These are phyloP conservation scores for Enteromius trimaculatus DNA, from an alignment of 2,797 vertebrate species.

Conservation along the genomic window DNA sequence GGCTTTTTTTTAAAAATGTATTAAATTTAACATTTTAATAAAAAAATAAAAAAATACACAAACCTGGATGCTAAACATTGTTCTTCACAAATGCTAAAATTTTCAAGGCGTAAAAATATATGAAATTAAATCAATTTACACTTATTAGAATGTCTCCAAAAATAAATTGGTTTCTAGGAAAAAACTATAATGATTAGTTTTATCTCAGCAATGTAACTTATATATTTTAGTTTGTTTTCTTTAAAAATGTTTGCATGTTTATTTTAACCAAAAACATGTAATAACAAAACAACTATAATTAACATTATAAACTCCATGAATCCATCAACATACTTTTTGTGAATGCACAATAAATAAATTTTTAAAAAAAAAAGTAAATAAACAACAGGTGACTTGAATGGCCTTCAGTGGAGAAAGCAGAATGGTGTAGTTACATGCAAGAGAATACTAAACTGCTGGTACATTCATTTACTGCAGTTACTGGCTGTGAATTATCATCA, in stretches of 20 bases:
- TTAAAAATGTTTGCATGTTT: neutral
- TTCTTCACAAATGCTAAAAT: neutral
- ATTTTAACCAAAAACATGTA: neutral
- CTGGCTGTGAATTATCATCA: neutral
- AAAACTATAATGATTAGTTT: neutral
- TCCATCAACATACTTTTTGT: neutral
- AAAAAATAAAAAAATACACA: too few relatives aligned
- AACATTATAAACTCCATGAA: neutral
- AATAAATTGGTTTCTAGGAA: neutral
- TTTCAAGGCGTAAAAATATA: neutral
- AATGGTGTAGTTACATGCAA: neutral
- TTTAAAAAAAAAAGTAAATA: neutral
- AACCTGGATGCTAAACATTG: neutral
- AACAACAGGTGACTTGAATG: neutral
- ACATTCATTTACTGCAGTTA: neutral
- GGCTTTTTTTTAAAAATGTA: neutral
- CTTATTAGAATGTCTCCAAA: neutral
- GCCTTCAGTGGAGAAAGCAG: neutral
- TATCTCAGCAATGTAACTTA: neutral
- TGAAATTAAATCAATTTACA: neutral
- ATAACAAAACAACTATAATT: neutral
- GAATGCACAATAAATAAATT: neutral
- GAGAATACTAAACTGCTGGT: neutral
- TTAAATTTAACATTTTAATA: neutral
- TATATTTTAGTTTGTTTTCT: neutral